phyloP scores from a whole-genome alignment of 2,888 invertebrate species.

The Bruchidius siliquastri region DNA sequence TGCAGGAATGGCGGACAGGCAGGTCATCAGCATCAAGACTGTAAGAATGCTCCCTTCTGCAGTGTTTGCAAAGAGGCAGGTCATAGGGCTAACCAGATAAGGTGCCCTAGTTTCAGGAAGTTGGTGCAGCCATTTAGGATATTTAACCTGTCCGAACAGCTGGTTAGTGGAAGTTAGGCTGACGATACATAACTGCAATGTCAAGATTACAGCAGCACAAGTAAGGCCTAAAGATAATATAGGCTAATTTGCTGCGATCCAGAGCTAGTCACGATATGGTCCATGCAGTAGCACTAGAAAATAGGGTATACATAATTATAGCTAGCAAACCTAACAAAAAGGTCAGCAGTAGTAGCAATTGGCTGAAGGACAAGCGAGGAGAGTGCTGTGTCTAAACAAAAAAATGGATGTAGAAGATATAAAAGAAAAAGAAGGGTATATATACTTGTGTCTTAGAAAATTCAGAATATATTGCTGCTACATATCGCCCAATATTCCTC shows the following conservation, averaged over 20 bases:
- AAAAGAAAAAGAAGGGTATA: too few species aligned
- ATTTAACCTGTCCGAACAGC: neutral
- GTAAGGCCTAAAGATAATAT: neutral
- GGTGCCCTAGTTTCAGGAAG: slow-evolving; percentile 9
- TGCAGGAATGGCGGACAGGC: slow-evolving; percentile 13
- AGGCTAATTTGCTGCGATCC: neutral
- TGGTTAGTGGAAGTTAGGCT: too few species aligned
- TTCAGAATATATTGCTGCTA: too few species aligned
- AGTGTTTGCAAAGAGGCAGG: slow-evolving; percentile 5
- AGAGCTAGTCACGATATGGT: neutral
- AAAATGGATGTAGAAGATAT: too few species aligned
- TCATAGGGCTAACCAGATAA: slow-evolving; percentile 7
- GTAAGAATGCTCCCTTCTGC: slow-evolving; percentile 5
- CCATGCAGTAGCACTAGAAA: neutral
- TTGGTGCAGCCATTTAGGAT: neutral
- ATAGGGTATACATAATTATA: neutral
- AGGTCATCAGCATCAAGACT: slow-evolving; percentile 8
- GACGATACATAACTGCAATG: neutral
- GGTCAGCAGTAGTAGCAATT: neutral
- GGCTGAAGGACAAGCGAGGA: neutral
- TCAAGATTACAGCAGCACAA: too few species aligned
- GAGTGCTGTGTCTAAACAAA: neutral
- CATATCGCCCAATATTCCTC: too few species aligned
- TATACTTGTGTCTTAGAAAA: too few species aligned
- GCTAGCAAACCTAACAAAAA: slow-evolving; percentile 1